These are phyloP conservation scores for Cyclura pinguis DNA, from an alignment of 2,797 vertebrate genomes.

Conservation along the genomic window DNA sequence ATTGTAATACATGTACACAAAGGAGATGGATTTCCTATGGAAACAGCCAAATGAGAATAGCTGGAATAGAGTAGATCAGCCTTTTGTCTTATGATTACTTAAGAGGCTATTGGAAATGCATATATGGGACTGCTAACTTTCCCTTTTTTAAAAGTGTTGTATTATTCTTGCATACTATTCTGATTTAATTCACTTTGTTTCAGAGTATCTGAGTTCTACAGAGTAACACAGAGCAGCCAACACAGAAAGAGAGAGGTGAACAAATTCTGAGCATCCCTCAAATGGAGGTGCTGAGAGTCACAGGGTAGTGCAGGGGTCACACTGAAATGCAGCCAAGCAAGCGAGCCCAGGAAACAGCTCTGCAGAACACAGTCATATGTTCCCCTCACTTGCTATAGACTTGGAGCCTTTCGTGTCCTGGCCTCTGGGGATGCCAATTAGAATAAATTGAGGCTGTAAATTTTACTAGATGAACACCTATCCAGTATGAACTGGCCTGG, in stretches of 20 bases:
- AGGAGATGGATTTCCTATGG: background rate
- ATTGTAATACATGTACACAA: background rate
- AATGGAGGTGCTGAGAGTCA: background rate
- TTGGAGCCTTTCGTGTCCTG: slow-evolving; percentile 7
- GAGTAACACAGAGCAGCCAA: background rate
- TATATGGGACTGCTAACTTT: background rate
- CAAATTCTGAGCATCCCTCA: background rate
- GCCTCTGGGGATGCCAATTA: background rate
- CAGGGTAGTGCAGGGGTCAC: background rate
- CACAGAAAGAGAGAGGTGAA: background rate
- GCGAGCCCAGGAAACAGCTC: background rate
- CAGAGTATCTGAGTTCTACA: background rate
- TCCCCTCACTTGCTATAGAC: background rate
- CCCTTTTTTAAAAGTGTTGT: background rate
- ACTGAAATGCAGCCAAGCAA: background rate
- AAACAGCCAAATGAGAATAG: background rate
- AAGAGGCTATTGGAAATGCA: background rate
- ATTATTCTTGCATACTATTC: background rate
- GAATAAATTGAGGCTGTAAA: background rate
- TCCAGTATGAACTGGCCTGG: slow-evolving; percentile 30
- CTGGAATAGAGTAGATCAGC: background rate
- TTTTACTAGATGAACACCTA: slow-evolving; percentile 20
- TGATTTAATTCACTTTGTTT: slow-evolving; percentile 3
- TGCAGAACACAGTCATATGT: background rate
- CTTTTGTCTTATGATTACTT: background rate